These are phyloP conservation scores for Diplazon laetatorius DNA, from an alignment of 2,888 invertebrate genomes.

Conservation along the genomic window DNA sequence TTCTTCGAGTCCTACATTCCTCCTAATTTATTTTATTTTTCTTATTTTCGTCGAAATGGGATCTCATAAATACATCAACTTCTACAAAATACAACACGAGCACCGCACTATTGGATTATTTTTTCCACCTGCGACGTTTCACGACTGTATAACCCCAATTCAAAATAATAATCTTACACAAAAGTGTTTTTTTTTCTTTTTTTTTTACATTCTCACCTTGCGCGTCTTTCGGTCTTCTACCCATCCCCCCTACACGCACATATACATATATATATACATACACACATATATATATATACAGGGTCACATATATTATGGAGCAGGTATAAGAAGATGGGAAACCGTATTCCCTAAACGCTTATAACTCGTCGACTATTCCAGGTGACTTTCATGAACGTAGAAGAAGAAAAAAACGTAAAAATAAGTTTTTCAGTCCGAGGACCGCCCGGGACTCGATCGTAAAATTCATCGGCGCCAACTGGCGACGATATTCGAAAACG, in stretches of 20 bases:
- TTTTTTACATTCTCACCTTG: conserved; percentile 43
- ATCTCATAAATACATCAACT: conserved; percentile 58
- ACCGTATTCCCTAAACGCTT: conserved; percentile 30
- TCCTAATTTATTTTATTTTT: conserved; percentile 6
- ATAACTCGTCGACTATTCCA: conserved; percentile 44
- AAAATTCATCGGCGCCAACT: conserved; percentile 57
- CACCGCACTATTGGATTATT: conserved; percentile 29
- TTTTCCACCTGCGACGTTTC: conserved; percentile 41
- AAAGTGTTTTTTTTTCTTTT: conserved; percentile 27
- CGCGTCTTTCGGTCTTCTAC: conserved; percentile 13
- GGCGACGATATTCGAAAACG: conserved; percentile 45
- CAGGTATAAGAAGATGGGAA: conserved; percentile 51
- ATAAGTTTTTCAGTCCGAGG: conserved; percentile 28
- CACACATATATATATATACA: conserved; percentile 16
- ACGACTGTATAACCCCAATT: conserved; percentile 6
- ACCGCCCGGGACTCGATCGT: conserved; percentile 62
- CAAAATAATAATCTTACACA: not conserved
- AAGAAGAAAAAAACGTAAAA: no score
- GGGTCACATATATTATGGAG: conserved; percentile 57
- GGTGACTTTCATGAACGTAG: conserved; percentile 12
- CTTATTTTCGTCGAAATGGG: conserved; percentile 41
- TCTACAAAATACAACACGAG: conserved; percentile 25
- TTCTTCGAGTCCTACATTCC: conserved; percentile 40
- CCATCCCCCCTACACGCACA: no score
- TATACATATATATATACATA: conserved; percentile 19